Conservation (phyloP, 2,888 invertebrate species). For the Orchestes rusci region DNA sequence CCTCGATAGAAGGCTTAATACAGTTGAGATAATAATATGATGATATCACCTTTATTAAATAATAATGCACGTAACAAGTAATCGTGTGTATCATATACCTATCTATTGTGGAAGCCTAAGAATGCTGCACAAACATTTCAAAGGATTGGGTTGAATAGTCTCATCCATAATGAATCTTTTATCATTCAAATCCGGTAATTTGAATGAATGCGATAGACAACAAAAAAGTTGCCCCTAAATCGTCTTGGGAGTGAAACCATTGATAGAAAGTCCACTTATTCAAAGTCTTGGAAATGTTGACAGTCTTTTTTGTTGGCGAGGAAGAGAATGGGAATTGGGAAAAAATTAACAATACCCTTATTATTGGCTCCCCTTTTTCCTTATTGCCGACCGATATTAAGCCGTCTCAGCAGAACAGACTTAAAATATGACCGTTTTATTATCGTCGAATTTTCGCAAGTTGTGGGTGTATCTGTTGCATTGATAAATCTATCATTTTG, state of each 20-base stretch:
- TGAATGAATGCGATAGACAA: slow-evolving; percentile 5
- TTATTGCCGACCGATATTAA: slow-evolving; percentile 27
- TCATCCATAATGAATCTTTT: too few species aligned
- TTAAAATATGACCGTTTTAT: slow-evolving; percentile 33
- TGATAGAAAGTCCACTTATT: slow-evolving; percentile 26
- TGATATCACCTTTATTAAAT: too few species aligned
- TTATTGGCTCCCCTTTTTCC: slow-evolving; percentile 25
- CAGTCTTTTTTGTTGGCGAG: slow-evolving; percentile 24
- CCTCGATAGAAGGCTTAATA: too few species aligned
- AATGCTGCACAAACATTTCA: too few species aligned
- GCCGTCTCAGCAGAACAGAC: slow-evolving; percentile 29
- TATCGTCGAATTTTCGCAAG: slow-evolving; percentile 23
- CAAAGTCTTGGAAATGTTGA: slow-evolving; percentile 27
- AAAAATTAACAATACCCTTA: slow-evolving; percentile 28
- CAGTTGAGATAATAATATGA: too few species aligned
- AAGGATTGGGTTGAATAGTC: too few species aligned
- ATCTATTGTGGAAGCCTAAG: too few species aligned
- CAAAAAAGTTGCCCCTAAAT: slow-evolving; percentile 14
- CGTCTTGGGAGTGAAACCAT: slow-evolving; percentile 20
- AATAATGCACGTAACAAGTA: too few species aligned
- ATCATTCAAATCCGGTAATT: slow-evolving; percentile 1
- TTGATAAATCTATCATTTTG: not conserved
- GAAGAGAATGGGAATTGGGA: slow-evolving; percentile 18
- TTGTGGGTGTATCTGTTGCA: slow-evolving; percentile 1
- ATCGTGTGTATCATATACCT: too few species aligned